Conservation (phyloP, 2,113 vertebrate species). For the Ascaphus truei region DNA sequence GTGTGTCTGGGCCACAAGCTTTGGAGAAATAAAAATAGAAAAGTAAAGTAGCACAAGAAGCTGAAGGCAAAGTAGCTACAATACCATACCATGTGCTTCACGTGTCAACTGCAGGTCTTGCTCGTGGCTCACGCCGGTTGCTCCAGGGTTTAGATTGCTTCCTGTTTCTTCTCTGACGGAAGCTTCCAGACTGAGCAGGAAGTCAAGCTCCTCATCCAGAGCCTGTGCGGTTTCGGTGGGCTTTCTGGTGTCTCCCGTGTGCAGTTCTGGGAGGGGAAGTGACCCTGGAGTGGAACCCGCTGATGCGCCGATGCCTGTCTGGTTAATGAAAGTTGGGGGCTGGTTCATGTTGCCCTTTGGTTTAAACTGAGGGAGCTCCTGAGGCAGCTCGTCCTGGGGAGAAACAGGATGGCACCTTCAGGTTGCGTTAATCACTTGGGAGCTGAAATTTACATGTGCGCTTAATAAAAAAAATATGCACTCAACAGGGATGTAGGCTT, state of each 20-base stretch:
- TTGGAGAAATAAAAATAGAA: too few species aligned
- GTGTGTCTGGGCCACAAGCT: too few species aligned
- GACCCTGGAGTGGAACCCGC: background rate
- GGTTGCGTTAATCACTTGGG: too few species aligned
- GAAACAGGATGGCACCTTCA: too few species aligned
- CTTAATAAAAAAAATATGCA: too few species aligned
- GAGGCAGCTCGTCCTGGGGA: slow-evolving; percentile 67
- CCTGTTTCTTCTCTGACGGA: slow-evolving; percentile 41
- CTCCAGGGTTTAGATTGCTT: background rate
- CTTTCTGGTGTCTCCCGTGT: background rate
- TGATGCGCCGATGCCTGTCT: background rate
- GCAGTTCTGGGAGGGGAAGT: background rate
- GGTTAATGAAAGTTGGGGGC: slow-evolving; percentile 14
- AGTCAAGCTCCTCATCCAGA: slow-evolving; percentile 80
- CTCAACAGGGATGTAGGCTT: too few species aligned
- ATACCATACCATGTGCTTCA: slow-evolving; percentile 49
- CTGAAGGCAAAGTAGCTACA: background rate
- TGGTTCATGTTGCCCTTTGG: slow-evolving; percentile 52
- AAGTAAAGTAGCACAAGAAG: too few species aligned
- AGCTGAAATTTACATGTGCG: too few species aligned
- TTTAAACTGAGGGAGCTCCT: slow-evolving; percentile 70
- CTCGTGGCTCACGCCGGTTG: slow-evolving; percentile 16
- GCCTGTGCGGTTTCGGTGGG: background rate
- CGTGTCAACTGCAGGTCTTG: slow-evolving; percentile 29
- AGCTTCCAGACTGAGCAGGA: slow-evolving; percentile 74